These are phyloP conservation scores for Lordiphosa stackelbergi DNA, from an alignment of 1,140 invertebrate species.

Conservation along the genomic window DNA sequence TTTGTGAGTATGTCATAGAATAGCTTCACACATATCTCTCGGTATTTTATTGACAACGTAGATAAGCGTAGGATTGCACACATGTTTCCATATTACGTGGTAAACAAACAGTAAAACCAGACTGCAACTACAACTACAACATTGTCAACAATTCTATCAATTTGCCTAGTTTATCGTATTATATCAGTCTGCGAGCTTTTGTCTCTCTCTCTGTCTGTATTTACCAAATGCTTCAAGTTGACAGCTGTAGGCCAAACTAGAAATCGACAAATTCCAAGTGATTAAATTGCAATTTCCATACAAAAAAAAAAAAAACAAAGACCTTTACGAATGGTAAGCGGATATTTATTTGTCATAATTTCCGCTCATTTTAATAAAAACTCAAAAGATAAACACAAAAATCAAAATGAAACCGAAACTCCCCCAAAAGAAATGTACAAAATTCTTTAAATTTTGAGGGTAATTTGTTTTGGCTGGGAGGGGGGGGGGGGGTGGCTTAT, in stretches of 20 bases:
- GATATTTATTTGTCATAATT: conserved; percentile 59
- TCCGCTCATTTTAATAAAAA: conserved; percentile 68
- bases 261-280: conserved; percentile 36
- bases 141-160: conserved; percentile 61
- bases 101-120: conserved; percentile 25
- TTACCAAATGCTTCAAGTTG: conserved; percentile 62
- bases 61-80: conserved; percentile 47
- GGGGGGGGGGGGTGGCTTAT: conserved; percentile 34
- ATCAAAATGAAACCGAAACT: conserved; percentile 65
- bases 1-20: conserved; percentile 9
- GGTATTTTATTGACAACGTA: conserved; percentile 38
- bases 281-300: conserved; percentile 52
- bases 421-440: conserved; percentile 26
- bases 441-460: conserved; percentile 54
- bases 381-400: conserved; percentile 40
- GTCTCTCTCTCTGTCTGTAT: conserved; percentile 30
- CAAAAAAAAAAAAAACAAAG: not conserved
- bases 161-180: conserved; percentile 42
- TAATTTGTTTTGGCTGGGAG: conserved; percentile 35
- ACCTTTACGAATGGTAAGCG: conserved; percentile 27
- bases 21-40: conserved; percentile 26
- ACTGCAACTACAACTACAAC: conserved; percentile 31
- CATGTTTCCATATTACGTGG: conserved; percentile 48
- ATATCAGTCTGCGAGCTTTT: conserved; percentile 2
- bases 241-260: conserved; percentile 54